Conservation (phyloP, 1,140 invertebrate genomes). For the Drosophila bocqueti region DNA sequence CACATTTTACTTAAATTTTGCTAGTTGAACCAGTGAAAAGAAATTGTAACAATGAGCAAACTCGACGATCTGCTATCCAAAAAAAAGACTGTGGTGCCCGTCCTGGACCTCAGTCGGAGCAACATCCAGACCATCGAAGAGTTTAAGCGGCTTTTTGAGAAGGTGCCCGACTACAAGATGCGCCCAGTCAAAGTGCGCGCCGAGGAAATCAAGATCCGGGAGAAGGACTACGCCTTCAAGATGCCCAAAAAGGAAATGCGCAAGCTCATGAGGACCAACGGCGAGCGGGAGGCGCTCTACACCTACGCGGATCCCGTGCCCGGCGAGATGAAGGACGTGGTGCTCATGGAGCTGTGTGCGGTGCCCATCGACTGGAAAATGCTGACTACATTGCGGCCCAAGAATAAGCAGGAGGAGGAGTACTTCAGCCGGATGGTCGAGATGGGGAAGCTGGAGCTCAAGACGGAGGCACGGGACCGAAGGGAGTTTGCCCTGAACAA, state of each 20-base stretch:
- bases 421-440: constrained; percentile 94
- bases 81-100: constrained; percentile 92
- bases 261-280: constrained; percentile 70
- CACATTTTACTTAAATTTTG: no score
- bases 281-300: constrained; percentile 74
- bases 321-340: constrained; percentile 90
- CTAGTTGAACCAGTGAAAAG: not conserved
- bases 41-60: constrained; percentile 86
- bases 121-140: constrained; percentile 92
- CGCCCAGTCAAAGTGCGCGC: constrained; percentile 91
- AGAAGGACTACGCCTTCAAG: constrained; percentile 87
- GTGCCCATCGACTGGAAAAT: constrained; percentile 97
- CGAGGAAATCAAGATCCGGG: constrained; percentile 89
- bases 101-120: constrained; percentile 93
- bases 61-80: constrained; percentile 92
- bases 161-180: constrained; percentile 95
- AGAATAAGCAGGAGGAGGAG: constrained; percentile 93
- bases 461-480: constrained; percentile 89
- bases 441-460: constrained; percentile 91
- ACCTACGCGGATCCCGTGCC: constrained; percentile 92
- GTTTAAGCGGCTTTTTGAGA: constrained; percentile 92
- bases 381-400: constrained; percentile 94
- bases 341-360: constrained; percentile 91
- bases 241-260: constrained; percentile 78
- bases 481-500: constrained; percentile 87